Base-by-base conservation (phyloP, 2,113 vertebrate genomes). In the Leptosomus discolor region DNA sequence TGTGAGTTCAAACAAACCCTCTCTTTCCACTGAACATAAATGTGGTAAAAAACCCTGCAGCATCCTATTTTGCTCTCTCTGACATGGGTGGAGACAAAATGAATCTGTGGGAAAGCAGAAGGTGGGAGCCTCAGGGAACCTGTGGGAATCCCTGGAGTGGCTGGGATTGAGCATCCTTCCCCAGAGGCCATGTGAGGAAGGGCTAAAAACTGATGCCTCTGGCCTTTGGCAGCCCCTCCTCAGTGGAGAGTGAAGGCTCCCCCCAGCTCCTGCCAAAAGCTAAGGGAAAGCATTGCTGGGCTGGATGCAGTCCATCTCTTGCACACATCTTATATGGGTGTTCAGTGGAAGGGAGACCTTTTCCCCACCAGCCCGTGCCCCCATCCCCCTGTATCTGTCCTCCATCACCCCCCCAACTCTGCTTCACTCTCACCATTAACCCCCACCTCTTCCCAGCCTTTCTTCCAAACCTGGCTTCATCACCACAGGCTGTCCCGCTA, bases 261-360 rank as follows among this genome's bases (percentile, higher is more conserved):
- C 48, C 89, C 57, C 54, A 80, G 37, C 16, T 96, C 37, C 57
- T 85, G 80, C 43, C 84, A 75, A 54, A 96, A 90, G 15, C 57
- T 60, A 29, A 90, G 39, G 27, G 61, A 56, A 48, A 77, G 9
- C 23, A 22, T 18, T 91, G 10, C 37, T 63, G 54, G 51, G 19
- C 80, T 85, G 85, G n/a, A 60, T 46, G 18, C 13, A 78, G 51
- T n/a, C 46, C 60, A 79, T 32, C 24, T 77, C 56, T 79, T 83
- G 57, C 41, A 23, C 30, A 5, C 12, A 27, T 12, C 11, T 77
- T 56, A 30, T 3, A 7, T 20, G 21, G 34, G 16, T 73, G 22
- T 12, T 43, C 20, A 27, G 30, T 30, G 27, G 24, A 73, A 86
- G 19, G 18, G 26, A 88, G 86, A 51, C 57, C 30, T 89, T 86